Percentiles rank a stretch among this genome's conserved stretches.
Conservation (phyloP, 2,888 invertebrate species). For the Himalopsyche anomala region DNA sequence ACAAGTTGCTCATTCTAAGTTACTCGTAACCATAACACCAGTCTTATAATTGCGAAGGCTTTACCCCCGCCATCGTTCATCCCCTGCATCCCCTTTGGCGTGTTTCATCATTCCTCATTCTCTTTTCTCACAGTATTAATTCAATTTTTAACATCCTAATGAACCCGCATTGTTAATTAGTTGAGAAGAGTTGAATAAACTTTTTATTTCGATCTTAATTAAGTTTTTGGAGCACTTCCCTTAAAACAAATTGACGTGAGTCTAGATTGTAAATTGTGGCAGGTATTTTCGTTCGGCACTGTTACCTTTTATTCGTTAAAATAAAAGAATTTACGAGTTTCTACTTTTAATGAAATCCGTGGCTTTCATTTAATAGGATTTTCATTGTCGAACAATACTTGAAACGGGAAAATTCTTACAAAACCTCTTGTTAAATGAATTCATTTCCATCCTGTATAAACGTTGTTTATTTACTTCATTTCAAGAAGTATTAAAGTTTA, state of each 20-base stretch:
- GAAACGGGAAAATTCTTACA: background rate
- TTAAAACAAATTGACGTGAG: slow-evolving; percentile 48
- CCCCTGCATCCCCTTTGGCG: slow-evolving; percentile 17
- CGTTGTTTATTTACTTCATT: background rate
- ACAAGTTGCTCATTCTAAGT: slow-evolving; percentile 41
- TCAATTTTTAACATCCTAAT: slow-evolving; percentile 64
- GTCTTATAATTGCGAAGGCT: slow-evolving; percentile 39
- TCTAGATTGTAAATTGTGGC: slow-evolving; percentile 33
- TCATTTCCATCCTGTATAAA: no score
- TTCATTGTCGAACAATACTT: slow-evolving; percentile 24
- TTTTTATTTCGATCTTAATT: slow-evolving; percentile 64
- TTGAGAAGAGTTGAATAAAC: slow-evolving; percentile 61
- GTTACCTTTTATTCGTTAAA: slow-evolving; percentile 22
- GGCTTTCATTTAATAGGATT: background rate
- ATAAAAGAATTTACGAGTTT: slow-evolving; percentile 25
- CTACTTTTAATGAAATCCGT: slow-evolving; percentile 24
- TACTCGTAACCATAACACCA: slow-evolving; percentile 44
- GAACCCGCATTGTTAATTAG: slow-evolving; percentile 64
- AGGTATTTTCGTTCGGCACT: slow-evolving; percentile 13
- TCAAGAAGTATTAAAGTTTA: background rate
- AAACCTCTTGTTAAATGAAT: no score
- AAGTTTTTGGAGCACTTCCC: slow-evolving; percentile 54
- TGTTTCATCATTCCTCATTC: slow-evolving; percentile 26
- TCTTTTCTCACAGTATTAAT: slow-evolving; percentile 54
- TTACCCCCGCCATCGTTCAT: slow-evolving; percentile 16